These are phyloP conservation scores for Pogonognathellus flavescens DNA, from an alignment of 1,140 invertebrate species.

Conservation along the genomic window DNA sequence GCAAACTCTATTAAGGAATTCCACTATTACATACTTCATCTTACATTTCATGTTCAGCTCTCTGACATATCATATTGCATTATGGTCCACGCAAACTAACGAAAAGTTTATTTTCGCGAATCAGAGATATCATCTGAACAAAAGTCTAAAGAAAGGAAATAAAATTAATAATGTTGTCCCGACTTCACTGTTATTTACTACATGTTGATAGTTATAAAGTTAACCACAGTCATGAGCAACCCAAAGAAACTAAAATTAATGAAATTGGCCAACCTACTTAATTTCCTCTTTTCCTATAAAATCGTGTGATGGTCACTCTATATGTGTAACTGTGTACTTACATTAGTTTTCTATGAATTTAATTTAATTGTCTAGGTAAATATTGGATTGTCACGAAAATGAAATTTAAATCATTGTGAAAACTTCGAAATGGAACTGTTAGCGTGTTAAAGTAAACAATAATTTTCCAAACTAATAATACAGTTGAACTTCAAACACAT, in stretches of 20 bases:
- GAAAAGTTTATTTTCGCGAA: constrained; percentile 19
- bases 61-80: background rate
- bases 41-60: background rate
- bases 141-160: constrained; percentile 6
- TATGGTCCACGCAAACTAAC: background rate
- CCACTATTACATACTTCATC: background rate
- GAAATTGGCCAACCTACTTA: background rate
- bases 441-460: too few relatives aligned
- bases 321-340: too few relatives aligned
- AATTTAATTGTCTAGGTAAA: too few relatives aligned
- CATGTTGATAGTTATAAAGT: constrained; percentile 9
- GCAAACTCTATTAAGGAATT: background rate
- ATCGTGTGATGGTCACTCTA: too few relatives aligned
- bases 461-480: too few relatives aligned
- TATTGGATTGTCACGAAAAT: too few relatives aligned
- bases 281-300: too few relatives aligned
- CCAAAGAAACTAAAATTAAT: constrained; percentile 15
- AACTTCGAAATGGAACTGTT: too few relatives aligned
- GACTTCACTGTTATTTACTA: constrained; percentile 24
- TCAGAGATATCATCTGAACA: constrained; percentile 2
- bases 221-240: too few relatives aligned
- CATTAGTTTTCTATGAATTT: too few relatives aligned
- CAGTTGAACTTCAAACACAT: too few relatives aligned
- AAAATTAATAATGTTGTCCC: constrained; percentile 30
- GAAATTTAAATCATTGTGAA: too few relatives aligned